These are phyloP conservation scores for Scophthalmus maximus DNA, from an alignment of 2,113 vertebrate genomes.

Conservation along the genomic window DNA sequence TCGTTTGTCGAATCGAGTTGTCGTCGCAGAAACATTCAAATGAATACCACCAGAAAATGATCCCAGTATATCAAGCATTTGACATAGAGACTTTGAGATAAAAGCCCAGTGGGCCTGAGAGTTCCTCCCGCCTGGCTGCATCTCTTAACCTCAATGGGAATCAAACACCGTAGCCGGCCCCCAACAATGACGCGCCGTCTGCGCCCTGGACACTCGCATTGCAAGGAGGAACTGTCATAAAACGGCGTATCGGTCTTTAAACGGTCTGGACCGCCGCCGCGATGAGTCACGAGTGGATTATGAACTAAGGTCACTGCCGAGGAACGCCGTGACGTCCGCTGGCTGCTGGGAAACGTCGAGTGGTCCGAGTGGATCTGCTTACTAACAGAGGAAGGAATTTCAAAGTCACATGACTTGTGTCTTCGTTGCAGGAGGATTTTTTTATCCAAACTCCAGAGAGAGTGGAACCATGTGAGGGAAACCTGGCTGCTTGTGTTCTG, in stretches of 20 bases:
- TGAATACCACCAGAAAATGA: too few species aligned
- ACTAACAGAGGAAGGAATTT: neutral
- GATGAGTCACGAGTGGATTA: constrained; percentile 23
- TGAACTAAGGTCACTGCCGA: neutral
- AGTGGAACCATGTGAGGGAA: neutral
- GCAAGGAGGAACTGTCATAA: neutral
- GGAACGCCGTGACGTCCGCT: neutral
- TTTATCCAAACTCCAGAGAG: neutral
- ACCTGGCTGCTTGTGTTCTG: neutral
- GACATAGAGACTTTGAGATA: too few species aligned
- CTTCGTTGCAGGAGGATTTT: neutral
- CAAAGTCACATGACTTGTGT: neutral
- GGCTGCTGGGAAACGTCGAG: constrained; percentile 20
- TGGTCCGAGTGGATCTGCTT: neutral
- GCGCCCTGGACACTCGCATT: too few species aligned
- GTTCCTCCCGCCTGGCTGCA: too few species aligned
- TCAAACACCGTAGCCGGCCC: too few species aligned
- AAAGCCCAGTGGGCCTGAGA: too few species aligned
- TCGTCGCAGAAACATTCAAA: too few species aligned
- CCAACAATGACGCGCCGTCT: too few species aligned
- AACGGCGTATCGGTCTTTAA: neutral
- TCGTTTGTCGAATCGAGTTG: too few species aligned
- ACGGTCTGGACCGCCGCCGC: neutral
- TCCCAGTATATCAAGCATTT: too few species aligned
- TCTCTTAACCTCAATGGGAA: neutral